Evolutionary conservation across 2,113 vertebrate genomes (phyloP), one percentile per base, ranked within the genome.

Genomic region (Prietella phreatophila): DNA sequence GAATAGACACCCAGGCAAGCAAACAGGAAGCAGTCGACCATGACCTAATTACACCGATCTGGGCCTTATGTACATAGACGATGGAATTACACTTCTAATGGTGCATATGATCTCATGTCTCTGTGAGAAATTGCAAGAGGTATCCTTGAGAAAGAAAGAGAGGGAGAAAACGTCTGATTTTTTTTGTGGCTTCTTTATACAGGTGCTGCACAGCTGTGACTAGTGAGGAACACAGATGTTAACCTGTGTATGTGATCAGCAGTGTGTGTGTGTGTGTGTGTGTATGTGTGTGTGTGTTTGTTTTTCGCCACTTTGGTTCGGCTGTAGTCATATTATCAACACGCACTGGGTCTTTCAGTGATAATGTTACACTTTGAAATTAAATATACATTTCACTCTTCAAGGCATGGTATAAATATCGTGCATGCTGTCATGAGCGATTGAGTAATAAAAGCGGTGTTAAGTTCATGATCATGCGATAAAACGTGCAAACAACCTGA

Each of bases 291-390:
- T 87, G 87, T 82, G 61, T 36, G 5, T 86, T 93, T 92, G 90
- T 91, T 89, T 88, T 8, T 79, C 88, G 85, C 88, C 92, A 86
- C 85, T 92, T 89, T 90, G 88, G 25, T 83, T n/a, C 88, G 17
- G 65, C 83, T 91, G 89, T 89, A 91, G 90, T 91, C 90, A 87
- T 88, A 89, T 89, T 91, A 89, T 91, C 92, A 92, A 36, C 92
- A 87, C 65, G 67, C 60, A 84, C 2, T 61, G 82, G 50, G 42
- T 60, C 33, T 39, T 63, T 63, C 50, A 50, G 67, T 60, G 50
- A 19, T 85, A 60, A 14, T 5, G 33, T 60, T 53, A 39, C 55
- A 36, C n/a, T 36, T 56, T 85, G n/a, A 85, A 53, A 42, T n/a
- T 76, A 42, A n/a, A 56, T 58, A 58, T 33, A 76, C 25, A 20